phyloP scores from a whole-genome alignment of 2,113 vertebrate genomes.

The Callorhinus ursinus region DNA sequence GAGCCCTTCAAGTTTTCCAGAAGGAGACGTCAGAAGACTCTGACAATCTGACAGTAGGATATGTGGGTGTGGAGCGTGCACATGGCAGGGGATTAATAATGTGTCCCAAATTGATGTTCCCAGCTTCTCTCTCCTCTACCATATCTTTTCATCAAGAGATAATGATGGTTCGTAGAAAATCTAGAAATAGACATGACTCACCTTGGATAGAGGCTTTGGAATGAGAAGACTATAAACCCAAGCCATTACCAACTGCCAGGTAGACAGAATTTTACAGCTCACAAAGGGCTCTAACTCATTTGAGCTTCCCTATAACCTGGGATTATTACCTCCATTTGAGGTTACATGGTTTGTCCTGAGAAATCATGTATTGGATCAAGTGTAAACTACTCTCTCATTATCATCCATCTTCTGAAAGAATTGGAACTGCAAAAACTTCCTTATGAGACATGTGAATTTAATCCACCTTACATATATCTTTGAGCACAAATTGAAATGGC shows the following conservation, averaged over 20 bases:
- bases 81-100: not conserved
- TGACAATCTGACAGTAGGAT: not conserved
- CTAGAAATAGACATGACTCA: slow-evolving; percentile 56
- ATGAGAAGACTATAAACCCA: slow-evolving; percentile 40
- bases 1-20: not conserved
- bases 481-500: slow-evolving; percentile 14
- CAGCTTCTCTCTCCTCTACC: not conserved
- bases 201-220: not conserved
- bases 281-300: not conserved
- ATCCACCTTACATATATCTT: not conserved
- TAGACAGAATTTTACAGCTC: slow-evolving; percentile 28
- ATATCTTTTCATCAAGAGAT: slow-evolving; percentile 40
- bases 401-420: slow-evolving; percentile 32
- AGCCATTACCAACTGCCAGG: slow-evolving; percentile 9
- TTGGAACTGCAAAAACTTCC: not conserved
- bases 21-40: not conserved
- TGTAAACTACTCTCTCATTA: slow-evolving; percentile 49
- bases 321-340: slow-evolving; percentile 6
- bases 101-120: not conserved
- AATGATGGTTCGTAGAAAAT: slow-evolving; percentile 24
- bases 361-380: slow-evolving; percentile 12
- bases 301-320: slow-evolving; percentile 35
- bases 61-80: not conserved
- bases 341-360: slow-evolving; percentile 10
- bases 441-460: not conserved